Conservation (phyloP, 2,888 invertebrate genomes). For the Phlogophora meticulosa region DNA sequence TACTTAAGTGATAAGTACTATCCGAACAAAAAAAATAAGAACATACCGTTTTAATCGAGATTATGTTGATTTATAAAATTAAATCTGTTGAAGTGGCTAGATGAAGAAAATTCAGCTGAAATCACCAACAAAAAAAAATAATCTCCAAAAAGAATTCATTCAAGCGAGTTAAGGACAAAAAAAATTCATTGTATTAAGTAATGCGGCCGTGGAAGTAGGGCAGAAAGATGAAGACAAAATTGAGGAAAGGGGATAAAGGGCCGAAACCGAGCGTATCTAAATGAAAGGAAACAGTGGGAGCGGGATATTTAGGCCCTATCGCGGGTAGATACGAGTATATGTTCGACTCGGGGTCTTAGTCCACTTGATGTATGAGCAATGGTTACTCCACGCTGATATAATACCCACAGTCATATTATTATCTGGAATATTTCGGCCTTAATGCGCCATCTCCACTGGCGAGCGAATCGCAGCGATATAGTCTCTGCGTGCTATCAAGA, state of each 20-base stretch:
- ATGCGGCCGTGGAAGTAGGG: slow-evolving; percentile 73
- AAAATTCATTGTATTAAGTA: slow-evolving; percentile 80
- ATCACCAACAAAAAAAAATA: slow-evolving; percentile 68
- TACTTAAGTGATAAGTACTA: neutral
- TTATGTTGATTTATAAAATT: slow-evolving; percentile 64
- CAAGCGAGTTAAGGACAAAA: slow-evolving; percentile 72
- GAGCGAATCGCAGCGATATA: too few relatives aligned
- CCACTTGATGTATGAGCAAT: slow-evolving; percentile 76
- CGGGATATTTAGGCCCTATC: slow-evolving; percentile 76
- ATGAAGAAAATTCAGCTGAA: slow-evolving; percentile 68
- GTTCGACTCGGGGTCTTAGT: slow-evolving; percentile 73
- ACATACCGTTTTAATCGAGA: slow-evolving; percentile 20
- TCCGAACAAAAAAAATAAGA: neutral
- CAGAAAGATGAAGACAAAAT: slow-evolving; percentile 77
- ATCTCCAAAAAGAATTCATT: slow-evolving; percentile 64
- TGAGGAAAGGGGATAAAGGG: slow-evolving; percentile 75
- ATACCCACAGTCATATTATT: slow-evolving; percentile 54
- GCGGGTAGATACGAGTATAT: slow-evolving; percentile 74
- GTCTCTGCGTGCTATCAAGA: too few relatives aligned
- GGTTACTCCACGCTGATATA: slow-evolving; percentile 48
- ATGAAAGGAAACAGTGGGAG: slow-evolving; percentile 78
- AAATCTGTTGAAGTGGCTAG: slow-evolving; percentile 66
- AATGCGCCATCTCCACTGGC: too few relatives aligned
- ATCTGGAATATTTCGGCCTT: slow-evolving; percentile 37
- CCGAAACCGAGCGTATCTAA: slow-evolving; percentile 77